Evolutionary conservation across 2,888 invertebrate species (phyloP), one percentile per base, ranked within the genome.

Genomic region (Acleris laterana): DNA sequence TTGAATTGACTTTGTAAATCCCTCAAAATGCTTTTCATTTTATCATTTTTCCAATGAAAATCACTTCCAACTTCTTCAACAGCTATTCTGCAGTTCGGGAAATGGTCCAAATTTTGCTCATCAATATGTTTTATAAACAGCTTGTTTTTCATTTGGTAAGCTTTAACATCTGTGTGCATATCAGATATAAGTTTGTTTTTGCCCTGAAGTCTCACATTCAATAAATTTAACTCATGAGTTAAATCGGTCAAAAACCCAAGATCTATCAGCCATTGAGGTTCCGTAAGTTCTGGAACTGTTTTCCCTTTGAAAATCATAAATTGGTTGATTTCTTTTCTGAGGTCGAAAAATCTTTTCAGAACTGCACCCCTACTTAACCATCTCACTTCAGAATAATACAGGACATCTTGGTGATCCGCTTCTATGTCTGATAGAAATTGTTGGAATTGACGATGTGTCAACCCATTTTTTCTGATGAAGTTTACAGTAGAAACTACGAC

Each of bases 331-430:
- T 69, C 62, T 55, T 62, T 55, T 25, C 25, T 25, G 25, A 25
- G 6, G 25, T 25, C 25, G 25, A 25, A 25, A 25, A 25, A 25
- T 25, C 25, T 25, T 25, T 25, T 25, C 25, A 25, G 25, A 25
- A 25, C 25, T 5, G 25, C 6, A 25, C 25, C 25, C 6, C 25
- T 25, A 1, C 25, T 25, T 25, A 25, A 25, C 25, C 25, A 25
- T 25, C 25, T 25, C 42, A 70, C 67, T 71, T 71, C 69, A 70
- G 55, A 70, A 62, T 70, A 71, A 55, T 71, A 70, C 52, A 71
- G 46, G 28, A 72, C 68, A 55, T 58, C 53, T n/a, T 28, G 16
- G 17, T 53, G 28, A 28, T 53, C 53, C 13, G 50, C 50, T 50
- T 50, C 50, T 20, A 50, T n/a, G 20, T 50, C 50, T 50, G n/a